These are phyloP conservation scores for Toxotes lorentzi DNA, from an alignment of 2,797 vertebrate species.

Conservation along the genomic window DNA sequence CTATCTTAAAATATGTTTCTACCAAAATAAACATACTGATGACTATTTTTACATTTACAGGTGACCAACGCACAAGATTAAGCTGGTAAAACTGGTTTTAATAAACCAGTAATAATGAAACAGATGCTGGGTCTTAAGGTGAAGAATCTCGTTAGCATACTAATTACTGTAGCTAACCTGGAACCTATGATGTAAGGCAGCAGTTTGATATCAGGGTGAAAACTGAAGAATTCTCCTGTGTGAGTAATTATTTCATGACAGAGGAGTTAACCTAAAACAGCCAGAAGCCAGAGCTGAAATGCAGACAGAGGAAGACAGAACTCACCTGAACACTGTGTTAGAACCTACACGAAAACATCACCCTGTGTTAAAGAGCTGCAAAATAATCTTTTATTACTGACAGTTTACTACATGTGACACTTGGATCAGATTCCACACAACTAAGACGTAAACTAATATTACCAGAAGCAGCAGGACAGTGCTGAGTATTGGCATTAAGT, in stretches of 20 bases:
- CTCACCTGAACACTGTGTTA: background rate
- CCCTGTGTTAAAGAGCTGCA: background rate
- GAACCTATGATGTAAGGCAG: background rate
- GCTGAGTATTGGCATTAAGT: background rate
- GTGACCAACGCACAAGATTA: slow-evolving; percentile 1
- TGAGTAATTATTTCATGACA: background rate
- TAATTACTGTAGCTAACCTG: slow-evolving; percentile 17
- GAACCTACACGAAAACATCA: background rate
- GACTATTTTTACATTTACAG: background rate
- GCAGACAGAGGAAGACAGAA: background rate
- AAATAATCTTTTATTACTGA: background rate
- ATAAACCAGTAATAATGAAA: slow-evolving; percentile 31
- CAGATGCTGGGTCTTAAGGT: slow-evolving; percentile 32
- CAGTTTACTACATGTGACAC: background rate
- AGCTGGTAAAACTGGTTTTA: slow-evolving; percentile 37
- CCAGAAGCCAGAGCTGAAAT: background rate
- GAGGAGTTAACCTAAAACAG: background rate
- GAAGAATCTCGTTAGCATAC: slow-evolving; percentile 26
- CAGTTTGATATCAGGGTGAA: background rate
- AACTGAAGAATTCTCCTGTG: background rate
- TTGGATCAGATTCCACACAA: slow-evolving; percentile 9
- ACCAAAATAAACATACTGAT: background rate
- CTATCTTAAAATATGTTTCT: background rate
- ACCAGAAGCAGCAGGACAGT: background rate
- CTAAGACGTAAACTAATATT: background rate